Evolutionary conservation across 2,113 vertebrate species (phyloP).

Genomic region (Haliaeetus leucogaster): DNA sequence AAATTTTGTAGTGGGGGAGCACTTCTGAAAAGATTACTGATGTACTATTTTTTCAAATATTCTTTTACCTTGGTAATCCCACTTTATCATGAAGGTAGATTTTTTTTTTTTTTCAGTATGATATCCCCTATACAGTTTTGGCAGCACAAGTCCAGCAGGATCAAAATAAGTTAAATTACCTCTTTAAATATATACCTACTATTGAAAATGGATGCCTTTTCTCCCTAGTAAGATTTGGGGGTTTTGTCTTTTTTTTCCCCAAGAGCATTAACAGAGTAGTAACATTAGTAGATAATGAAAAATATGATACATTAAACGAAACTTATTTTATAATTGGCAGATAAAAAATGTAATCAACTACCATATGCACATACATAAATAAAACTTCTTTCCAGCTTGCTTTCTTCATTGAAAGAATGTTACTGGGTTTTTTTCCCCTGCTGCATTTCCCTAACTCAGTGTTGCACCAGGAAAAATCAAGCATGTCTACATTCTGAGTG

Average conservation of each 20-base stretch:
- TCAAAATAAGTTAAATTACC: neutral
- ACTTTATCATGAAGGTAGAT: neutral
- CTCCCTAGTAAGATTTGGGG: neutral
- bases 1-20: neutral
- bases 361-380: neutral
- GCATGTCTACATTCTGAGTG: neutral
- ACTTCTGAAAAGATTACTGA: neutral
- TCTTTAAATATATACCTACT: neutral
- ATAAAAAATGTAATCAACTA: neutral
- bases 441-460: neutral
- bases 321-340: neutral
- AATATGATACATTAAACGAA: neutral
- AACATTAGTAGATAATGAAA: neutral
- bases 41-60: neutral
- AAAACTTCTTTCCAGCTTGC: neutral
- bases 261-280: neutral
- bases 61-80: neutral
- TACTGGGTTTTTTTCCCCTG: accelerated
- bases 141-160: neutral
- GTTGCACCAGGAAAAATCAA: neutral
- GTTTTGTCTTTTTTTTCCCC: accelerated
- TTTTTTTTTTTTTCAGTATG: neutral
- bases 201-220: neutral
- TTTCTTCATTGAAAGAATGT: neutral
- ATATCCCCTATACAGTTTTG: neutral